Base-by-base conservation (phyloP, 2,797 vertebrate genomes). In the Darevskia nairensis region DNA sequence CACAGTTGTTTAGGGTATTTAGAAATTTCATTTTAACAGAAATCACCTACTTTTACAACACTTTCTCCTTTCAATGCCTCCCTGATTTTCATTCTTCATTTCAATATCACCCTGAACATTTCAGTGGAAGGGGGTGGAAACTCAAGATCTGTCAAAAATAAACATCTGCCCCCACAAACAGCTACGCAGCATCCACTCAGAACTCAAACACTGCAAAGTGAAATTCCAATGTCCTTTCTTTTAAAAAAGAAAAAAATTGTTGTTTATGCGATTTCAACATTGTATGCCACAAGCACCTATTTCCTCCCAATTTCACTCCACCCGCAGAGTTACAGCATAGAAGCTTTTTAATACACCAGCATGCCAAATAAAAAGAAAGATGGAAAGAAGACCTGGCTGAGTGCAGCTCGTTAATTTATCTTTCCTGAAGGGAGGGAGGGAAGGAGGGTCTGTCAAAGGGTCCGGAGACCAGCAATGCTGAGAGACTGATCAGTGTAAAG, bases 321-420 rank as follows among this genome's bases (percentile, higher is more conserved):
- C 4, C 13, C 59, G 3, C 25, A 41, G 55, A 81, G 35, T 69
- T 55, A 46, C 41, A 80, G 59, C 15, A 75, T 25, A 68, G 69
- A 32, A 69, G 69, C 76, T 72, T 89, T 91, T 92, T 89, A 50
- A 91, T 89, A 44, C 46, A 89, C 91, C 29, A 27, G 10, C 61
- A 32, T 86, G 80, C 8, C 8, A 13, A 39, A 83, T 59, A 82
- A 64, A 90, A 81, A 46, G 71, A 79, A 90, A 85, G 94, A 83
- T 23, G 72, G 92, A 92, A 79, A 92, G 88, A 75, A 27, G 86
- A 39, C 93, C 91, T 89, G 90, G 79, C 92, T 92, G 89, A 92
- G 89, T 27, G 71, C 80, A 83, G 81, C 32, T 91, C 95, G 91
- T 79, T 80, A 94, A 96, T 96, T 95, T 93, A 92, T 93, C 93